Evolutionary conservation across 2,888 invertebrate genomes (phyloP).

Genomic region (Heliconius charithonia): DNA sequence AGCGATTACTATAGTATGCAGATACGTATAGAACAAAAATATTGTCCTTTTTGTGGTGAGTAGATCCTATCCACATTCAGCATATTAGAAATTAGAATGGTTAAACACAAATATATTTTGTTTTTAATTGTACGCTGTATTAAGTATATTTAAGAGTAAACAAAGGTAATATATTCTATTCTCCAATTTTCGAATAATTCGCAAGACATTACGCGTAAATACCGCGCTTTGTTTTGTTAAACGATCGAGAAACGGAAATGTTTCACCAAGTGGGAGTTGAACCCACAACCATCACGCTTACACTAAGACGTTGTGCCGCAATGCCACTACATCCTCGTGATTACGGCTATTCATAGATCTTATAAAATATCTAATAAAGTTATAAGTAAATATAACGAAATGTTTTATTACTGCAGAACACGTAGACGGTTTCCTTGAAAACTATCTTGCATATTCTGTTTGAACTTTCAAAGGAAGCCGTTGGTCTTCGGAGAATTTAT

Average conservation of each 20-base stretch:
- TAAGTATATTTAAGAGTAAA: neutral
- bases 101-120: neutral
- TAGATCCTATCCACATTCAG: too few species aligned
- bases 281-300: too few species aligned
- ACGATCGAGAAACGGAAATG: too few species aligned
- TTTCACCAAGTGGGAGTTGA: too few species aligned
- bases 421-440: constrained; percentile 20
- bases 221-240: too few species aligned
- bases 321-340: too few species aligned
- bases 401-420: constrained; percentile 19
- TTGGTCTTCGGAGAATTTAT: constrained; percentile 26
- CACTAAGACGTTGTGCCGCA: too few species aligned
- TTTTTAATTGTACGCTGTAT: neutral
- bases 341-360: too few species aligned
- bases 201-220: too few species aligned
- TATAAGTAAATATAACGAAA: constrained; percentile 7
- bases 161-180: neutral
- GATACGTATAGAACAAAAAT: too few species aligned
- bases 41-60: too few species aligned
- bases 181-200: neutral
- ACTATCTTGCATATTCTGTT: constrained; percentile 31
- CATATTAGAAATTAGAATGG: too few species aligned
- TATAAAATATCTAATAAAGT: neutral
- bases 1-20: neutral
- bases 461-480: constrained; percentile 29